Evolutionary conservation across 1,140 invertebrate genomes (phyloP), one percentile per base, ranked within the genome.

Genomic region (Planococcus citri): DNA sequence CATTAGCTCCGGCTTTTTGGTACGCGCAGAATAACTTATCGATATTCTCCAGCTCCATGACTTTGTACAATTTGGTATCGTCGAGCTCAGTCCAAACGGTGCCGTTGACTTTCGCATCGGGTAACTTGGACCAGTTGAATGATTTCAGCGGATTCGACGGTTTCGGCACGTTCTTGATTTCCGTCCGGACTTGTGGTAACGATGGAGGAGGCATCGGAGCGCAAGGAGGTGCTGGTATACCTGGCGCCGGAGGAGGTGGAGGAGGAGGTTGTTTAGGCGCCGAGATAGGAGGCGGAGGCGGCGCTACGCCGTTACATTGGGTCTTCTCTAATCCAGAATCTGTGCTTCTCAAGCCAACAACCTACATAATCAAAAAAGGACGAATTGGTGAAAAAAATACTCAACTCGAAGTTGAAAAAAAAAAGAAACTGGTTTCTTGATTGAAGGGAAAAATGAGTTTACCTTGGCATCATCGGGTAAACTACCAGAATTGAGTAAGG

Each of bases 61-160:
- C 84, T 73, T 89, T 91, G 76, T 95, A 97, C 51, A 95, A 78
- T 78, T 95, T 96, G 1, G 90, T 87, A 74, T 98, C 95, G 76
- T 97, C 94, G 68, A 98, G 77, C 75, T 95, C 91, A 71, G 88
- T 89, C 94, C 95, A 98, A 70, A 98, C 88, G 0, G 95, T 97
- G 4, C 93, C 94, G 72, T 87, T 86, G 0, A 91, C 78, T 75
- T 92, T 92, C 24, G 90, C 86, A 74, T 95, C 92, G 0, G 93
- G 89, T 72, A 97, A 81, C 76, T 96, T 96, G 8, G 91, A 91
- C 95, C 96, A 98, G 79, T 98, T 98, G 80, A 98, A 95, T 27
- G 94, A 95, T 78, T 97, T 98, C 1, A 98, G 80, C 0, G 94
- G 92, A 79, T 92, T 92, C 21, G 88, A 86, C 4, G 95, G 90